Evolutionary conservation across 2,113 vertebrate species (phyloP).

Genomic region (Hemiprocne comata): DNA sequence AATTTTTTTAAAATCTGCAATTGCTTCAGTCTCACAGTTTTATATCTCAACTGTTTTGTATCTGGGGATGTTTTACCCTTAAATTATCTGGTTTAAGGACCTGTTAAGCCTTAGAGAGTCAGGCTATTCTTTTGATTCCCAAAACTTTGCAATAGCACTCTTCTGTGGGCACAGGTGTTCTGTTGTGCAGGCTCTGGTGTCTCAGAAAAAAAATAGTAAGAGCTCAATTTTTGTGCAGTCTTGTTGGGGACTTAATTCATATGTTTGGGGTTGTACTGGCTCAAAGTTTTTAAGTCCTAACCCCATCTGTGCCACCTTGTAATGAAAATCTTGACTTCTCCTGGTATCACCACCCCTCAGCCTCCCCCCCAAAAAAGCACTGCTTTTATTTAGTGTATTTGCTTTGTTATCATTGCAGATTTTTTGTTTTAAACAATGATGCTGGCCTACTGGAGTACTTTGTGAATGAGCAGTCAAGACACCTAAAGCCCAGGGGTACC

Average conservation of each 20-base stretch:
- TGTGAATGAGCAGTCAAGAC: constrained; percentile 92
- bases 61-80: neutral
- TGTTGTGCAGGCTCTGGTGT: neutral
- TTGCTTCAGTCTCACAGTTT: neutral
- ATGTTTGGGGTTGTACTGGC: neutral
- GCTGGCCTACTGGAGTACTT: constrained; percentile 96
- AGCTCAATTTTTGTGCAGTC: neutral
- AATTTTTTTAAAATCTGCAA: neutral
- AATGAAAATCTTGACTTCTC: neutral
- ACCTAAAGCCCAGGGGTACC: constrained; percentile 93
- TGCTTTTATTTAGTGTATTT: neutral
- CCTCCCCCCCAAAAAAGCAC: too few relatives aligned
- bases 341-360: too few relatives aligned
- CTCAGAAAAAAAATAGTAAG: neutral
- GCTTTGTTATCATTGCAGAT: constrained; percentile 75
- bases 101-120: neutral
- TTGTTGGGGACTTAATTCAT: neutral
- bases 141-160: neutral
- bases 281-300: neutral
- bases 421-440: constrained; percentile 97
- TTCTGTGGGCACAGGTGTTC: neutral
- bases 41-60: neutral
- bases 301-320: neutral
- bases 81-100: neutral
- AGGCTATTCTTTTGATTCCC: neutral